Base-by-base conservation (phyloP, 2,113 vertebrate species). In the Phylloscopus whistleri region DNA sequence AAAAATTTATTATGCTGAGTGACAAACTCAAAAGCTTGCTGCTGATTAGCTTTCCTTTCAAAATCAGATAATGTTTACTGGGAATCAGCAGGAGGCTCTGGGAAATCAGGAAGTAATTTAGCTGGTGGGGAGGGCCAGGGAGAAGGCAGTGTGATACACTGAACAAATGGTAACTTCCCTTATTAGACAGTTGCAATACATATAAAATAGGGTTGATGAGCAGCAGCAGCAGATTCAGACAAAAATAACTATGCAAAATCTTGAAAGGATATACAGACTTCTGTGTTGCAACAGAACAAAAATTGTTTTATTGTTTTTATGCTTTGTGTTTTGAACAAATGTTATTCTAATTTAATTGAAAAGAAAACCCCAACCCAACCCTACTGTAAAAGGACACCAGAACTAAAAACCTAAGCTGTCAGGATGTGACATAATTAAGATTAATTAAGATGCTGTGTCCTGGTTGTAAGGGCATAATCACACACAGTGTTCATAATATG, bases 21-120 rank as follows among this genome's bases (percentile, higher is more conserved):
- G 75, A 67, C 35, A 77, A 81, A 74, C 33, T 86, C 18, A 59
- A 69, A 82, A 76, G 46, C 51, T 84, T 73, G 26, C 51, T 66
- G 41, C n/a, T 92, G 31, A 85, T 94, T 70, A 87, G 41, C 26
- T 66, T 82, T 88, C 44, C 63, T 89, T 92, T 94, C 79, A 67
- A 79, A 79, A 81, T 62, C 46, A 81, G 63, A 27, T 83, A 66
- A 51, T 31, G 21, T 75, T 92, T 39, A 39, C 6, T 90, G 43
- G 33, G 35, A 94, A 78, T 49, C 83, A 75, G 23, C 1, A 1
- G 63, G 35, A 78, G 13, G 20, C 85, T 91, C 28, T 90, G 77
- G 31, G 77, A 84, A 95, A 87, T 89, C 44, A 35, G 37, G 41
- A 87, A 19, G 35, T 95, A 79, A 84, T 93, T 86, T 87, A 86